These are phyloP conservation scores for Monochamus alternatus DNA, from an alignment of 2,888 invertebrate species.

Conservation along the genomic window DNA sequence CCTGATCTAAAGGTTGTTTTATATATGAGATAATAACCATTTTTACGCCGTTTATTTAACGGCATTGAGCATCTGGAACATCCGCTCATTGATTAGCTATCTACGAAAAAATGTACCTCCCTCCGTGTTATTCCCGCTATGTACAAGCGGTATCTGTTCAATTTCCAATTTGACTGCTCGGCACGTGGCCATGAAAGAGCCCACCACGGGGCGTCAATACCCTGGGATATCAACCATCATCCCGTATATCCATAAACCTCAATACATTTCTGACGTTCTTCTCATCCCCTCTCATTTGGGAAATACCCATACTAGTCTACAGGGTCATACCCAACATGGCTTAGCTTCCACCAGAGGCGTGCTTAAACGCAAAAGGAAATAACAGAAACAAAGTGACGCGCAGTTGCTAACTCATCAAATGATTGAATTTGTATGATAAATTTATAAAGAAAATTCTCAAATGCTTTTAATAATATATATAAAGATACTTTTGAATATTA, in stretches of 20 bases:
- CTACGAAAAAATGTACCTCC: neutral
- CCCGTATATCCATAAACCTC: slow-evolving; percentile 62
- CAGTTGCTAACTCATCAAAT: too few species aligned
- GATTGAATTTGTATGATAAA: too few species aligned
- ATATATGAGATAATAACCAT: too few species aligned
- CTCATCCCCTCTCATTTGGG: slow-evolving; percentile 62
- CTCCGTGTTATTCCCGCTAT: slow-evolving; percentile 28
- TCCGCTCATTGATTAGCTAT: slow-evolving; percentile 4
- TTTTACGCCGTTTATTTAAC: too few species aligned
- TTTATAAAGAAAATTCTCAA: too few species aligned
- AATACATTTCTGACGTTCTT: slow-evolving; percentile 62
- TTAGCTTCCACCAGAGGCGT: slow-evolving; percentile 20
- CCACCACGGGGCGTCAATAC: slow-evolving; percentile 46
- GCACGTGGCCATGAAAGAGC: slow-evolving; percentile 34
- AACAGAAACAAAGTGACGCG: too few species aligned
- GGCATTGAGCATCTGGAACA: neutral
- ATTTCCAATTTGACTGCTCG: slow-evolving; percentile 38
- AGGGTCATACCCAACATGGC: slow-evolving; percentile 50
- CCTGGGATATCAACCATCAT: slow-evolving; percentile 57
- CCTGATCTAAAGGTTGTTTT: too few species aligned
- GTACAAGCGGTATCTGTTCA: slow-evolving; percentile 37
- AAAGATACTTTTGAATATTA: too few species aligned
- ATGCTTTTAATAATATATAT: too few species aligned
- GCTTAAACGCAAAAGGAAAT: neutral
- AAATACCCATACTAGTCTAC: slow-evolving; percentile 58